Percentiles rank a stretch among this genome's conserved stretches.
Evolutionary conservation across 92 coral and sea anemone genomes (phyloP).

Genomic region (Zoanthus sansibaricus): DNA sequence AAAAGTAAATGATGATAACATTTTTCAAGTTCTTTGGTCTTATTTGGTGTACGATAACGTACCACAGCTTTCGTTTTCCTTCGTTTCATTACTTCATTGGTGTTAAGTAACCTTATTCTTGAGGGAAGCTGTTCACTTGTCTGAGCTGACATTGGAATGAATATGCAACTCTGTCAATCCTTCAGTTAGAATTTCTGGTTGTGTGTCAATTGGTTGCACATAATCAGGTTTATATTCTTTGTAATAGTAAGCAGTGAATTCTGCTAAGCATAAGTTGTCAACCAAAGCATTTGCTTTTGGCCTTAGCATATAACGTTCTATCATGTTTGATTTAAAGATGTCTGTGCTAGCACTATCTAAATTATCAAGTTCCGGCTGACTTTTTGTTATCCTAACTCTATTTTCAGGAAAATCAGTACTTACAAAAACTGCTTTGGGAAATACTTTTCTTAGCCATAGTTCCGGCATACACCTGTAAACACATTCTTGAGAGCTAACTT

Average conservation of each 20-base stretch:
- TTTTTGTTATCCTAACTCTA: slow-evolving; percentile 68
- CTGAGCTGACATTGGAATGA: background rate
- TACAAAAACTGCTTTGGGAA: slow-evolving; percentile 72
- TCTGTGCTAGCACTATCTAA: slow-evolving; percentile 61
- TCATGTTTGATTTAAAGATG: background rate
- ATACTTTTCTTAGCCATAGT: slow-evolving; percentile 71
- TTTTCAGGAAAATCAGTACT: slow-evolving; percentile 65
- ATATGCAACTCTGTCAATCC: background rate
- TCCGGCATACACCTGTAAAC: slow-evolving; percentile 33
- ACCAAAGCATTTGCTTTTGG: background rate
- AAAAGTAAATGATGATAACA: background rate
- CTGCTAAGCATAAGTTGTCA: background rate
- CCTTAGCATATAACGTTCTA: background rate
- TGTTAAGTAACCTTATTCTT: background rate
- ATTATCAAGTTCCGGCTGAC: slow-evolving; percentile 56
- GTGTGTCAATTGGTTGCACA: background rate
- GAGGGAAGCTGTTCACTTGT: background rate
- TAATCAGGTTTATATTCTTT: too few relatives aligned
- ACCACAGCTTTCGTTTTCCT: background rate
- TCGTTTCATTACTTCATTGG: background rate
- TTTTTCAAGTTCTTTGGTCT: background rate
- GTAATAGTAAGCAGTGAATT: background rate
- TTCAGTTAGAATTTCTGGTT: background rate
- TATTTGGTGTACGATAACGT: background rate
- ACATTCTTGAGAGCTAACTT: slow-evolving; percentile 46